Base-by-base conservation (phyloP, 2,113 vertebrate species). In the Oenanthe oenanthe region DNA sequence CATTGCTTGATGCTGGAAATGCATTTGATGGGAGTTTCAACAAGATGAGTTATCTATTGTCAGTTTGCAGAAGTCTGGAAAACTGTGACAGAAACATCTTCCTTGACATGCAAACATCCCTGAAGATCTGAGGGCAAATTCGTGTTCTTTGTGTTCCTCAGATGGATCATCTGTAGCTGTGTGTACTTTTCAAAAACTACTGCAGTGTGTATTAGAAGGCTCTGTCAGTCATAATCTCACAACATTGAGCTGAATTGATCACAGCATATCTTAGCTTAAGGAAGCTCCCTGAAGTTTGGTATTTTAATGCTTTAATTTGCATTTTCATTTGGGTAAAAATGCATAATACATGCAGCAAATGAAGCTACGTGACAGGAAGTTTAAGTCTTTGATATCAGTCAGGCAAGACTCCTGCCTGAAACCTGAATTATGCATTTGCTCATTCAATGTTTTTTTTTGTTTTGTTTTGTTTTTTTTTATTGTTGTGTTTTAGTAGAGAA, bases 221-320 rank as follows among this genome's bases (percentile, higher is more conserved):
- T 61, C 63, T 81, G 65, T 58, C 63, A 32, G 10, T 51, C 28
- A 3, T 48, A 20, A 57, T 73, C 56, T 90, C 29, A 31, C 10
- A 75, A 2, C 7, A 0, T 6, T 89, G 47, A 38, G 43, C 85
- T 85, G 81, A 90, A 43, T 47, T 47, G 53, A 19, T 67, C 21
- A 1, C 10, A 60, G 36, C 42, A 8, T 6, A 22, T 9, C 10
- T 63, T 43, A 43, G 29, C 40, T 70, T 13, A 67, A 43, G 87
- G 63, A 56, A 88, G 26, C 29, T 92, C 45, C 62, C 53, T 63
- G 47, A 66, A 58, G 19, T 87, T 88, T 25, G 22, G 19, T 74
- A 65, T 94, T 95, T 80, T 40, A 90, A 71, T 83, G 19, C 21
- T 85, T 77, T 66, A 10, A 19, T 92, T 96, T 95, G 82, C 92